Conservation (phyloP, 1,140 invertebrate genomes). For the Plutomurus gul region DNA sequence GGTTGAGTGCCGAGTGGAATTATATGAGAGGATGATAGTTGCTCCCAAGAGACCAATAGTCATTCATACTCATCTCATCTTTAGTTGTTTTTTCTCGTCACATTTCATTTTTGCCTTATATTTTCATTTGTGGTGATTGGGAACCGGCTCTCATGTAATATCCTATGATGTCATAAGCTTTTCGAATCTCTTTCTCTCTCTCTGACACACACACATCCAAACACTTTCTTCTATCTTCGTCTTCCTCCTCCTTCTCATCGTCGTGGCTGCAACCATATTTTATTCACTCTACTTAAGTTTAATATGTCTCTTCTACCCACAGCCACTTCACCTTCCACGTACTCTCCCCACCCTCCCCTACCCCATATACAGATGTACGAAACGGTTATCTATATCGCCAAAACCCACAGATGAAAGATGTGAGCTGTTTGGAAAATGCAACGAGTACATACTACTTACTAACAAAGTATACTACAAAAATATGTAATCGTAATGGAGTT, state of each 20-base stretch:
- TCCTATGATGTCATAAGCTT: not conserved
- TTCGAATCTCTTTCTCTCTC: not conserved
- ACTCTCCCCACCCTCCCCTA: not conserved
- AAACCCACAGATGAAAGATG: too few species aligned
- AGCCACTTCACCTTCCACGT: not conserved
- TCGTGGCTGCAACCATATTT: not conserved
- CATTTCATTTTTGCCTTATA: slow-evolving; percentile 8
- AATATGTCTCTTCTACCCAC: not conserved
- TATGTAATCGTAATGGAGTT: too few species aligned
- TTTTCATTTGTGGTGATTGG: slow-evolving; percentile 21
- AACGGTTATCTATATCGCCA: too few species aligned
- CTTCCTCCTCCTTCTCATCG: too few species aligned
- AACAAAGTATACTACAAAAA: too few species aligned
- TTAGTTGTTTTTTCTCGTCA: slow-evolving; percentile 5
- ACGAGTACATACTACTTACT: too few species aligned
- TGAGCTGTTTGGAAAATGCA: too few species aligned
- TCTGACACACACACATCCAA: not conserved
- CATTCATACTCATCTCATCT: slow-evolving; percentile 25
- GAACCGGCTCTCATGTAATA: not conserved
- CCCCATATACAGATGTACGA: too few species aligned
- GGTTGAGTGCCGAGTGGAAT: slow-evolving; percentile 3
- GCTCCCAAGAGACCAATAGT: slow-evolving; percentile 5
- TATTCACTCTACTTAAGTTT: not conserved
- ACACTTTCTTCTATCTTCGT: not conserved
- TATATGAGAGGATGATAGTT: slow-evolving; percentile 19